phyloP scores from a whole-genome alignment of 2,797 vertebrate genomes.

The Bufotes viridis region DNA sequence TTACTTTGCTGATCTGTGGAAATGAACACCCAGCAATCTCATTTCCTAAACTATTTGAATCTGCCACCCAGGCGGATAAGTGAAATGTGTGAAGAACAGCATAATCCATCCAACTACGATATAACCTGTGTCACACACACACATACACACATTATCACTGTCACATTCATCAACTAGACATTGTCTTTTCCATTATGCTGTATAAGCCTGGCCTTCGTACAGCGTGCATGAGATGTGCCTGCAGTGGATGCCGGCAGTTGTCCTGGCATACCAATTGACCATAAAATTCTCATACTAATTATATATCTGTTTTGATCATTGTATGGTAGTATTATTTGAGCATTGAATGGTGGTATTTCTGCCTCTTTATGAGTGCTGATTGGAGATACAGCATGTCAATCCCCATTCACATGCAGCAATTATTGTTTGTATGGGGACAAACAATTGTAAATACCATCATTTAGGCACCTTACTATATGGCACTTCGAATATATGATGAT shows the following conservation, averaged over 20 bases:
- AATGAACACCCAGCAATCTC: constrained; percentile 60
- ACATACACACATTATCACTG: constrained; percentile 23
- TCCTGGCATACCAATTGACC: neutral
- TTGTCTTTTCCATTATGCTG: neutral
- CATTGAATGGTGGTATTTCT: neutral
- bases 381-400: no score
- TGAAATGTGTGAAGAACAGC: constrained; percentile 41
- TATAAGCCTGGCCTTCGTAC: neutral
- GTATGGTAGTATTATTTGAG: neutral
- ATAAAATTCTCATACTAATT: neutral
- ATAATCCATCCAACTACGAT: constrained; percentile 34
- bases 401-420: no score
- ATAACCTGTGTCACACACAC: constrained; percentile 2
- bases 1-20: constrained; percentile 57
- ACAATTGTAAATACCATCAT: no score
- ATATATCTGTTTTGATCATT: neutral
- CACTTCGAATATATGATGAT: no score
- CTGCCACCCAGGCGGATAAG: constrained; percentile 56
- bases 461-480: no score
- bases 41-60: constrained; percentile 62
- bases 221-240: no score
- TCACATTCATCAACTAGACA: constrained; percentile 18
- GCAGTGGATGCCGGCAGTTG: neutral
- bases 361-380: no score
- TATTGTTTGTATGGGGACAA: no score